Evolutionary conservation across 2,797 vertebrate species (phyloP).

Genomic region (Tolypeutes matacus): DNA sequence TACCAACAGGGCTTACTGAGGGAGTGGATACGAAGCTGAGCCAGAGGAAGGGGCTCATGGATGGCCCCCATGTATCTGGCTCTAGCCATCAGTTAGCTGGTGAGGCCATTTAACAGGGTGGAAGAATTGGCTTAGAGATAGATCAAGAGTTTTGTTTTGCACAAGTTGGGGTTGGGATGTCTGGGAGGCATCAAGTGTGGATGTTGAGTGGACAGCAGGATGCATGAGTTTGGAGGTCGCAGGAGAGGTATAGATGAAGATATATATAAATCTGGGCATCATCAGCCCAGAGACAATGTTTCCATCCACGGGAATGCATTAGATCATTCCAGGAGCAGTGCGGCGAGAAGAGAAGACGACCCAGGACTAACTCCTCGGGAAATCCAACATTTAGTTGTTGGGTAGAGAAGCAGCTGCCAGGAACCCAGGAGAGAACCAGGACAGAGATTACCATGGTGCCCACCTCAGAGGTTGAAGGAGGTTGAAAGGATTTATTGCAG

Average conservation of each 20-base stretch:
- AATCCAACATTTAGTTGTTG: neutral
- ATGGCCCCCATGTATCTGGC: neutral
- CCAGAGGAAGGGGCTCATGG: neutral
- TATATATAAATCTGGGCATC: neutral
- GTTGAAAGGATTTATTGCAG: neutral
- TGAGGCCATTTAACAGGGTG: neutral
- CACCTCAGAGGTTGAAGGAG: neutral
- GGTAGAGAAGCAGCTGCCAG: neutral
- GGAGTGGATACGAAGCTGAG: neutral
- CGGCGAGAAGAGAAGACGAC: neutral
- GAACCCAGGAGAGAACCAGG: neutral
- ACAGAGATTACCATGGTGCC: neutral
- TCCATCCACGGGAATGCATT: slow-evolving; percentile 25
- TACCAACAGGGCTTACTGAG: neutral
- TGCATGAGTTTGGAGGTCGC: neutral
- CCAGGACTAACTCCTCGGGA: neutral
- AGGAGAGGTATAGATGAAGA: slow-evolving; percentile 26
- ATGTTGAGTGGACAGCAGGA: neutral
- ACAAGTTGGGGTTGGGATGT: neutral
- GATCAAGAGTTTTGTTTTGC: neutral
- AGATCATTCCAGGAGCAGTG: neutral
- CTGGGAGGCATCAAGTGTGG: slow-evolving; percentile 36
- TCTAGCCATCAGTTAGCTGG: neutral
- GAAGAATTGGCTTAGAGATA: neutral
- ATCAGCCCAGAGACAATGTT: neutral